Evolutionary conservation across 2,113 vertebrate species (phyloP).

Genomic region (Nesoenas mayeri): DNA sequence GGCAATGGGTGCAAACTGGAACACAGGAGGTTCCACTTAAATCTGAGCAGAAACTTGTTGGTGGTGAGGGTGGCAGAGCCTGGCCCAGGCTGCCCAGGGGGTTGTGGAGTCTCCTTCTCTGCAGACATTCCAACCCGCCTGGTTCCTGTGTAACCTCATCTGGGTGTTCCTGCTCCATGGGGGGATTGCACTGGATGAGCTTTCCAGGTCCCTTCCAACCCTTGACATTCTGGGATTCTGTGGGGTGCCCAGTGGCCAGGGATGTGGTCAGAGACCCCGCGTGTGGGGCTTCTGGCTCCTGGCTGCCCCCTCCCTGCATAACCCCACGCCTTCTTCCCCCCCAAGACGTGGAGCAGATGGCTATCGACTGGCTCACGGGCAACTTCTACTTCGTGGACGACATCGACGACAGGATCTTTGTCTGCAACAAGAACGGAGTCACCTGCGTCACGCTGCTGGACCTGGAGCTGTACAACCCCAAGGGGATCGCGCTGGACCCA

Average conservation of each 20-base stretch:
- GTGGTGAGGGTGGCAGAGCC: too few relatives aligned
- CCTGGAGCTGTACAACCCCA: conserved; percentile 95
- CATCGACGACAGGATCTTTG: conserved; percentile 95
- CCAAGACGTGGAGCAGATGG: conserved; percentile 99
- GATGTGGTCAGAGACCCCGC: neutral
- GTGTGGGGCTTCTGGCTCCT: fast-evolving
- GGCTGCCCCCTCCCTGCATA: too few relatives aligned
- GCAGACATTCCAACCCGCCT: too few relatives aligned
- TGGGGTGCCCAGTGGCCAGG: neutral
- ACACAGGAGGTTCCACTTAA: too few relatives aligned
- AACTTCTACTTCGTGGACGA: conserved; percentile 99
- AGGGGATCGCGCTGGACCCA: conserved; percentile 94
- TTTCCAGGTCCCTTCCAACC: neutral
- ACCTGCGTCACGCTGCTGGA: conserved; percentile 95
- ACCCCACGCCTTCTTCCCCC: neutral
- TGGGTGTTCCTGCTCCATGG: neutral
- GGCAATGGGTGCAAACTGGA: too few relatives aligned
- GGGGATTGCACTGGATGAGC: too few relatives aligned
- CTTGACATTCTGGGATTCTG: fast-evolving
- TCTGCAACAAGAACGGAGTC: conserved; percentile 91
- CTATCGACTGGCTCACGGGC: conserved; percentile 96
- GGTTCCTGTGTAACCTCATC: too few relatives aligned
- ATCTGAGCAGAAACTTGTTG: too few relatives aligned
- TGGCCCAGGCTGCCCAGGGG: too few relatives aligned
- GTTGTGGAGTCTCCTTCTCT: too few relatives aligned